Evolutionary conservation across 2,113 vertebrate genomes (phyloP).

Genomic region (Columba livia): DNA sequence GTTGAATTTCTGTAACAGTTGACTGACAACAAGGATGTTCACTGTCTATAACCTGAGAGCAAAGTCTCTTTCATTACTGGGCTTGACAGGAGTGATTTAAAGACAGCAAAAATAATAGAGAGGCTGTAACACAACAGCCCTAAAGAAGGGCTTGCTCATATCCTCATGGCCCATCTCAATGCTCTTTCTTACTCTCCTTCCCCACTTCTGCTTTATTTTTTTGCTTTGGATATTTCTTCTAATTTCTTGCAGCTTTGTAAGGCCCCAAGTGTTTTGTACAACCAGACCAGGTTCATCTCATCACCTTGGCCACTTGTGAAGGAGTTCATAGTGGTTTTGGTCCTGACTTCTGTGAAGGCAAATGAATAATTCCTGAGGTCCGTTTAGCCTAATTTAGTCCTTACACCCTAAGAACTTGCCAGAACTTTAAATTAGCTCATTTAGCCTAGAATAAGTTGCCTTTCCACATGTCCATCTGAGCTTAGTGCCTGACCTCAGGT

Average conservation of each 20-base stretch:
- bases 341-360: background rate
- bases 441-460: background rate
- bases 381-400: background rate
- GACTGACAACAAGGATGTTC: slow-evolving; percentile 24
- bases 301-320: background rate
- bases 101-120: background rate
- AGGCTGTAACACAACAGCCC: background rate
- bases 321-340: background rate
- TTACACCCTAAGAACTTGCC: background rate
- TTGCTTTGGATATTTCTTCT: background rate
- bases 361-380: background rate
- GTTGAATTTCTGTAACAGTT: slow-evolving; percentile 47
- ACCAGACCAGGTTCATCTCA: background rate
- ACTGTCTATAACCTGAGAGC: slow-evolving; percentile 3
- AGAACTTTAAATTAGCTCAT: background rate
- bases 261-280: background rate
- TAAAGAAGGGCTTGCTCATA: background rate
- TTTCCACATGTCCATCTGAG: background rate
- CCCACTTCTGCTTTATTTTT: background rate
- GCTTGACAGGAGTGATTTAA: background rate
- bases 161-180: background rate
- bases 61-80: background rate
- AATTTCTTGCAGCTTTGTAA: background rate
- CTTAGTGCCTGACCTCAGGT: background rate
- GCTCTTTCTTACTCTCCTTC: background rate